phyloP scores from a whole-genome alignment of 1,140 invertebrate species.

The Doryteuthis pealeii region DNA sequence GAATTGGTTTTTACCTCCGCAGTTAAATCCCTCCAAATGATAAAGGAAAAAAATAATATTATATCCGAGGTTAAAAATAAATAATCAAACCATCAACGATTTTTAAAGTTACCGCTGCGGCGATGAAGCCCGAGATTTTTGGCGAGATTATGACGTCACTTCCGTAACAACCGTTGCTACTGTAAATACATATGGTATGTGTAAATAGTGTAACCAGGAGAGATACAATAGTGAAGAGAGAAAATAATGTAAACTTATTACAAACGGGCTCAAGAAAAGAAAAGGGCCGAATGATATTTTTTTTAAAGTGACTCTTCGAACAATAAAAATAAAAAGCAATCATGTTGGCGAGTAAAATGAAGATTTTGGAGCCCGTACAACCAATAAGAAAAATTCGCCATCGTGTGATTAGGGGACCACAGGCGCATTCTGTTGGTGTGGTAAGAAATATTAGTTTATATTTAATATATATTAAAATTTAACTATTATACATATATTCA shows the following conservation, averaged over 20 bases:
- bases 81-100: no score
- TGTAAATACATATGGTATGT: no score
- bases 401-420: background rate
- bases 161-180: background rate
- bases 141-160: background rate
- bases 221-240: no score
- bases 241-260: background rate
- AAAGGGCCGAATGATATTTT: background rate
- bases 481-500: background rate
- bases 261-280: background rate
- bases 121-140: no score
- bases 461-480: background rate
- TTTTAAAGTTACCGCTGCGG: no score
- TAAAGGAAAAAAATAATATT: no score
- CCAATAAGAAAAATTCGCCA: background rate
- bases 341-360: conserved; percentile 2
- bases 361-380: background rate
- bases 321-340: background rate
- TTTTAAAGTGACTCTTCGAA: background rate
- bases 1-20: no score
- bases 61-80: no score
- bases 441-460: background rate
- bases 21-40: no score
- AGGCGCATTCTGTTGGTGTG: background rate
- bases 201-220: no score